Evolutionary conservation across 2,888 invertebrate species (phyloP).

Genomic region (Mycogona germanica): DNA sequence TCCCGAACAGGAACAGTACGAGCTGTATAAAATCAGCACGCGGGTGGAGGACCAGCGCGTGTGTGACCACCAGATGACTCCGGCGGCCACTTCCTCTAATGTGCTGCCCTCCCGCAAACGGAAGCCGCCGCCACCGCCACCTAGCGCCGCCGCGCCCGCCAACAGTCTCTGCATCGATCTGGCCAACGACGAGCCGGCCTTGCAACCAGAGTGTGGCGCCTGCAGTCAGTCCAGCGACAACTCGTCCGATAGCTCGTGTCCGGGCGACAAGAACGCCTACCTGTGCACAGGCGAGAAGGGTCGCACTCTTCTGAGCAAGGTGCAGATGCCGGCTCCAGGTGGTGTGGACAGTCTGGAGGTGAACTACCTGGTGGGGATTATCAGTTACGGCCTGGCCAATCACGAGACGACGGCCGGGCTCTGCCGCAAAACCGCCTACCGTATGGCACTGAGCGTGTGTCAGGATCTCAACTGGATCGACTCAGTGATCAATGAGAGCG

Average conservation of each 20-base stretch:
- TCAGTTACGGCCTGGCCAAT: neutral
- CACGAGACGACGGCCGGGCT: neutral
- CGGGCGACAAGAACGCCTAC: conserved; percentile 8
- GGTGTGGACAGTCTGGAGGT: neutral
- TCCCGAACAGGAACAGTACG: conserved; percentile 6
- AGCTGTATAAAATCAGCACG: conserved; percentile 14
- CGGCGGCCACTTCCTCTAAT: too few relatives aligned
- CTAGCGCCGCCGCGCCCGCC: neutral
- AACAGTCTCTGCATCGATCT: conserved; percentile 4
- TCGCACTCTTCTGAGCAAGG: conserved; percentile 4
- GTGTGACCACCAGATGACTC: neutral
- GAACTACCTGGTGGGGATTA: conserved; percentile 11
- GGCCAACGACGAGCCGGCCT: conserved; percentile 1
- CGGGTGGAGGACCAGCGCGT: neutral
- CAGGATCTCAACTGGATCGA: conserved; percentile 10
- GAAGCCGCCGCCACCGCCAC: conserved; percentile 2
- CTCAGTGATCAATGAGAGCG: neutral
- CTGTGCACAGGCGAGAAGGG: conserved; percentile 13
- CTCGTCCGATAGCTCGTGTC: neutral
- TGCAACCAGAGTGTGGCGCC: conserved; percentile 5
- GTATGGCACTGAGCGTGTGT: conserved; percentile 6
- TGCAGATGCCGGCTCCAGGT: neutral
- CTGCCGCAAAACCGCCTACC: conserved; percentile 6
- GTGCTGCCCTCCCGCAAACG: neutral
- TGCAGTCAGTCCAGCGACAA: neutral